Evolutionary conservation across 2,797 vertebrate species (phyloP), one percentile per base, ranked within the genome.

Genomic region (Dermochelys coriacea): DNA sequence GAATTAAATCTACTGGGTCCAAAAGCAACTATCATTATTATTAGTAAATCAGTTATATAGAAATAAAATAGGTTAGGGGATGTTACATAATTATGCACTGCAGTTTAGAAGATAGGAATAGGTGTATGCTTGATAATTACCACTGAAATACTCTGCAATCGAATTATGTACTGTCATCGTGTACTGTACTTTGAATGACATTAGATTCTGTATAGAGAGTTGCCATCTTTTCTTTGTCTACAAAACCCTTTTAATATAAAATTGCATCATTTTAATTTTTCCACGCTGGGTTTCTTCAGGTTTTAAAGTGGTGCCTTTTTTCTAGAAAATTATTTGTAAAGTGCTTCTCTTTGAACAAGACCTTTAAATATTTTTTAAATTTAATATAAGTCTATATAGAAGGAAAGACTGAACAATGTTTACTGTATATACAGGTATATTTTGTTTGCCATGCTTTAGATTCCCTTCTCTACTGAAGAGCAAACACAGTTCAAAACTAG

Each of bases 51-150:
- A 49, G 85, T 49, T 77, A 2, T 57, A 50, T 25, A 71, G 47
- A 21, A 21, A 27, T 84, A 18, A 87, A 83, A 34, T 19, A 82
- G 51, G 41, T 23, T 64, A 81, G 5, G 27, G 71, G 82, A 12
- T 7, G 47, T 87, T 54, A 45, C 12, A 34, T 84, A 83, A n/a
- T 61, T 0, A 0, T 31, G 5, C 23, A 49, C 12, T 89, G 1
- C 2, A 68, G 78, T 93, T 88, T 85, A 85, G 84, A 94, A 77
- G 50, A 52, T 31, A 85, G 49, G 89, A 93, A 75, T 87, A 64
- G 71, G 29, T 1, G 0, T 15, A 34, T 89, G 47, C 50, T 23
- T 90, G 87, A 23, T 90, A 93, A 94, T 52, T 74, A 52, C 47
- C 82, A 51, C 16, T 80, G 37, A 80, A 61, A 23, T 80, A 51